These are phyloP conservation scores for Abrostola tripartita DNA, from an alignment of 2,888 invertebrate genomes.

Conservation along the genomic window DNA sequence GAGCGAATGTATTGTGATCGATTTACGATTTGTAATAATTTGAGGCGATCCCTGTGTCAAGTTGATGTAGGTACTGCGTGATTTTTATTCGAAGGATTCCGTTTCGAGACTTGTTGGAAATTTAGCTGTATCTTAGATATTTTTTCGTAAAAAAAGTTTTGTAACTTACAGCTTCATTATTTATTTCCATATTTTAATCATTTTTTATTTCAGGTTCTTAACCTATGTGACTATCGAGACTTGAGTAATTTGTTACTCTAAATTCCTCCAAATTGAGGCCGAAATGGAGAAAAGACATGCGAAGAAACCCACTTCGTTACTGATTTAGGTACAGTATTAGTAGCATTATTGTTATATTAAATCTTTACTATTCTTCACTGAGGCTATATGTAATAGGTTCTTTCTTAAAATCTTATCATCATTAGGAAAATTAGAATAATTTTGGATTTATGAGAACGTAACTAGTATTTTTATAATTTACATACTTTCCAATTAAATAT, in stretches of 20 bases:
- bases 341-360: no score
- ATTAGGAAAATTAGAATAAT: no score
- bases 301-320: conserved; percentile 1
- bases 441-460: no score
- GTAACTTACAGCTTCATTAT: conserved; percentile 1
- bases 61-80: conserved; percentile 41
- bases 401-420: no score
- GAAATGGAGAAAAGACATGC: conserved; percentile 20
- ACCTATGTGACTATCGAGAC: neutral
- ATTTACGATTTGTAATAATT: conserved; percentile 27
- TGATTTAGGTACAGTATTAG: neutral
- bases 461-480: no score
- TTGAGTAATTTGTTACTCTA: conserved; percentile 4
- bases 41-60: conserved; percentile 31
- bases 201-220: conserved; percentile 33
- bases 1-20: conserved; percentile 27
- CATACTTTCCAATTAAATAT: no score
- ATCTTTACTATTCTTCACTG: no score
- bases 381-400: no score
- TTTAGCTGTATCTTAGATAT: conserved; percentile 25
- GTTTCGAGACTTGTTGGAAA: conserved; percentile 37
- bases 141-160: conserved; percentile 24
- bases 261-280: conserved; percentile 3
- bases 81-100: conserved; percentile 38
- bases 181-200: conserved; percentile 19